A percentile compares a stretch with the other conserved stretches of the same genome.
Conservation (phyloP, 2,113 vertebrate species). For the Gobiocypris rarus region DNA sequence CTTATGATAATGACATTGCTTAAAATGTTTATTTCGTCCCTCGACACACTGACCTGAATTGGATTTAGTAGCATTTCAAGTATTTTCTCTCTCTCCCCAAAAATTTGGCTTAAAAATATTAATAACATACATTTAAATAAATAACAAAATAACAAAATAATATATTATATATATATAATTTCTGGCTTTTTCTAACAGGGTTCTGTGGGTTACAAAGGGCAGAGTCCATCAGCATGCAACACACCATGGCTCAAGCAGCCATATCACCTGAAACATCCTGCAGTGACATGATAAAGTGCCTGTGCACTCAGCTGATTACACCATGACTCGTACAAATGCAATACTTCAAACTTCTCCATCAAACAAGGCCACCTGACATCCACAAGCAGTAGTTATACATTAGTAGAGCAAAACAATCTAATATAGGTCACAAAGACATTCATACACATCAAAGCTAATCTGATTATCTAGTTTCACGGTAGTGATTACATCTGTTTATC, state of each 20-base stretch:
- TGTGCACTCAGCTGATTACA: constrained; percentile 38
- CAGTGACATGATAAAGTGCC: not conserved
- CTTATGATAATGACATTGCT: not conserved
- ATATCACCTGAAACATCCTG: constrained; percentile 41
- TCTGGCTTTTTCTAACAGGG: too few species aligned
- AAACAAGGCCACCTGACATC: not conserved
- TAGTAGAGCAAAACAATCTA: not conserved
- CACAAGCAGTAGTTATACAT: not conserved
- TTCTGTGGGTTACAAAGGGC: constrained; percentile 5
- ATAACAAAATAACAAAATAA: too few species aligned
- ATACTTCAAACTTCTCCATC: not conserved
- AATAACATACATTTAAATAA: too few species aligned
- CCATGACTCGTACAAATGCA: not conserved
- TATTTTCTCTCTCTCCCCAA: too few species aligned
- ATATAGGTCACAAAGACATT: constrained; percentile 20
- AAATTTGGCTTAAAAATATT: too few species aligned
- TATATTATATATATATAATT: too few species aligned
- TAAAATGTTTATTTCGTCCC: not conserved
- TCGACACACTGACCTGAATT: not conserved
- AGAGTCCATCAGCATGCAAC: constrained; percentile 25
- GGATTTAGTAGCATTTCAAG: not conserved
- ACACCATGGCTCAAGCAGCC: not conserved
- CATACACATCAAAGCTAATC: constrained; percentile 31
- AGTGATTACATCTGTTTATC: constrained; percentile 15
- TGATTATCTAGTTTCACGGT: constrained; percentile 14